phyloP scores from a whole-genome alignment of 2,888 invertebrate genomes.

The Caenorhabditis sp. region DNA sequence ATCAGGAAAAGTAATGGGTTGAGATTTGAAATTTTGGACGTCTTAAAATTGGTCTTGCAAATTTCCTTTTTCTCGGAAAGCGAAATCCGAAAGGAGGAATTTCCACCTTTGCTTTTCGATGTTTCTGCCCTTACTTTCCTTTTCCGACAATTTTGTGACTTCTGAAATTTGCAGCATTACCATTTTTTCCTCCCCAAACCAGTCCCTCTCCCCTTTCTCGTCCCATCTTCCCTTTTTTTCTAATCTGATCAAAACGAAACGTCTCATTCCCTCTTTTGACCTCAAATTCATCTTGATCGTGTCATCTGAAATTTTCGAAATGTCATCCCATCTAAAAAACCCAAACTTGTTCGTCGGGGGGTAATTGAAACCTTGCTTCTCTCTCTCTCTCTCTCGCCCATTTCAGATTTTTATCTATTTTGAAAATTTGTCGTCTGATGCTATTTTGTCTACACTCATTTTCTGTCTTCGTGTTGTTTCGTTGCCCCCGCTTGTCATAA shows the following conservation, averaged over 20 bases:
- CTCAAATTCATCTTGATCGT: constrained; percentile 44
- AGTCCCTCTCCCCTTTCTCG: constrained; percentile 17
- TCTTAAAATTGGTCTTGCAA: too few species aligned
- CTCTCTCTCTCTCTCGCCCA: too few species aligned
- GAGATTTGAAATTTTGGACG: too few species aligned
- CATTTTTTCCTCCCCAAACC: constrained; percentile 11
- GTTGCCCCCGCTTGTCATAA: not conserved
- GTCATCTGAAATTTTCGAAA: not conserved
- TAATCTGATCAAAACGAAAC: constrained; percentile 43
- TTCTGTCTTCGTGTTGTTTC: constrained; percentile 8
- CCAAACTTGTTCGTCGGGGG: constrained; percentile 35
- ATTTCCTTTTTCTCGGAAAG: too few species aligned
- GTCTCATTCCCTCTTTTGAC: constrained; percentile 16
- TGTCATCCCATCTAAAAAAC: not conserved
- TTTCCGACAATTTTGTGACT: not conserved
- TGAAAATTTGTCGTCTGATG: not conserved
- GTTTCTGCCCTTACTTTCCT: too few species aligned
- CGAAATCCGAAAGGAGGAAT: too few species aligned
- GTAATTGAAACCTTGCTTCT: constrained; percentile 8
- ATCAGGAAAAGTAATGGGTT: too few species aligned
- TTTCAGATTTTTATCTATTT: not conserved
- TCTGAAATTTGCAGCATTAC: constrained; percentile 11
- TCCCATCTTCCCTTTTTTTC: constrained; percentile 2
- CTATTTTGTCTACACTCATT: constrained; percentile 2
- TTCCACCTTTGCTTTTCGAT: not conserved